A percentile compares a stretch with the other conserved stretches of the same genome.
These are phyloP conservation scores for Habrosyne pyritoides DNA, from an alignment of 2,888 invertebrate genomes.

Conservation along the genomic window DNA sequence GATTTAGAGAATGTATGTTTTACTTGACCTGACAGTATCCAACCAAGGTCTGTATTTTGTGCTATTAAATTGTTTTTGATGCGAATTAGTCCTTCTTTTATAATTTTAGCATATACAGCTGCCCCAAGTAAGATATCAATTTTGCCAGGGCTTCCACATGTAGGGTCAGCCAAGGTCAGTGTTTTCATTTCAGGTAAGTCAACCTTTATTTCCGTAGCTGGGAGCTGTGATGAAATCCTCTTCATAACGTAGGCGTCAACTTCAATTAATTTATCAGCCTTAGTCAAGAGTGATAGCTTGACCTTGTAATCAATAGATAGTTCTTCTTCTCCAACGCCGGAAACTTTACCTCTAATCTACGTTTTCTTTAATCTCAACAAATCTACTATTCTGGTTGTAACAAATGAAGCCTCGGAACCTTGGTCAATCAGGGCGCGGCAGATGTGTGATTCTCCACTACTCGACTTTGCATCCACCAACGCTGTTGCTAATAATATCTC, in stretches of 20 bases:
- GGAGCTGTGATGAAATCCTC: no score
- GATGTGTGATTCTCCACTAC: slow-evolving; percentile 9
- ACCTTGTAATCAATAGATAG: slow-evolving; percentile 18
- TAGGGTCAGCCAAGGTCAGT: slow-evolving; percentile 21
- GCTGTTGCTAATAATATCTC: slow-evolving; percentile 17
- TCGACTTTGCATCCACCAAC: slow-evolving; percentile 9
- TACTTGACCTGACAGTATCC: slow-evolving; percentile 28
- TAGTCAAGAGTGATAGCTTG: slow-evolving; percentile 14
- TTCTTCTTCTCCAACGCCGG: slow-evolving; percentile 12
- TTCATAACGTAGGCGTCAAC: slow-evolving; percentile 22
- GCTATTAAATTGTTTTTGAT: slow-evolving; percentile 27
- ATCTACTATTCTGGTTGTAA: no score
- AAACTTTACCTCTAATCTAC: slow-evolving; percentile 17
- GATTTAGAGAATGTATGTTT: slow-evolving; percentile 6
- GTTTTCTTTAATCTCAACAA: slow-evolving; percentile 12
- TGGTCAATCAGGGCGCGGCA: slow-evolving; percentile 21
- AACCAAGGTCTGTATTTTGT: slow-evolving; percentile 30
- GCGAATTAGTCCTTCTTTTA: slow-evolving; percentile 21
- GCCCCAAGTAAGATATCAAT: slow-evolving; percentile 30
- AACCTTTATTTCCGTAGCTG: no score
- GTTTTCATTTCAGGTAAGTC: slow-evolving; percentile 16
- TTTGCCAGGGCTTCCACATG: slow-evolving; percentile 19
- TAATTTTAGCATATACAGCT: slow-evolving; percentile 22
- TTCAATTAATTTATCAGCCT: slow-evolving; percentile 11
- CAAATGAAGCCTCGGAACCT: slow-evolving; percentile 25